A percentile compares a stretch with the other conserved stretches of the same genome.
Evolutionary conservation across 2,113 vertebrate species (phyloP).

Genomic region (Baryphthengus martii): DNA sequence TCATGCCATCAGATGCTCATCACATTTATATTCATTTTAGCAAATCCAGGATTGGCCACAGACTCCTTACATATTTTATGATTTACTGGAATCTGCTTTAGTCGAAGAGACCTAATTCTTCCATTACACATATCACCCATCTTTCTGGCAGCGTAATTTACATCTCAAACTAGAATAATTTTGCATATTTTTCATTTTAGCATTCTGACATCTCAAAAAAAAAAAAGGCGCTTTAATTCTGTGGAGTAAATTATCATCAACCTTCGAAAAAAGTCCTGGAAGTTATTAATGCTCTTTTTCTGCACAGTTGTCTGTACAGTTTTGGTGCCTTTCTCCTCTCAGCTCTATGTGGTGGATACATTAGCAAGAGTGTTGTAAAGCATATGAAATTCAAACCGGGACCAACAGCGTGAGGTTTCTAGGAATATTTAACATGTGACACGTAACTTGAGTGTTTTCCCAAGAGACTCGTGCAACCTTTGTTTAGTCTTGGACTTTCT

Average conservation of each 20-base stretch:
- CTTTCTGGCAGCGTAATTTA: constrained; percentile 17
- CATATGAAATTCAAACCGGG: background rate
- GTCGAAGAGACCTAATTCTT: background rate
- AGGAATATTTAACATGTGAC: background rate
- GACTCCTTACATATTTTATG: background rate
- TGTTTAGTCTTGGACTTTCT: constrained; percentile 13
- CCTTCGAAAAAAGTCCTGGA: background rate
- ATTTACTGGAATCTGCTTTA: background rate
- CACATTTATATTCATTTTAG: background rate
- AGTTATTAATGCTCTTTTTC: background rate
- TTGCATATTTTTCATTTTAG: constrained; percentile 18
- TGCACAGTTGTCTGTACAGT: background rate
- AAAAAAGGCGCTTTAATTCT: background rate
- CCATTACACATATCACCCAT: background rate
- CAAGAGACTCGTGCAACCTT: background rate
- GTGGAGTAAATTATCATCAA: constrained; percentile 10
- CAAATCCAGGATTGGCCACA: background rate
- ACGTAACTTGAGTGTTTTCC: background rate
- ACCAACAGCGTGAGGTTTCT: background rate
- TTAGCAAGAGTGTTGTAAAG: background rate
- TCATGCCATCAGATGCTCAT: background rate
- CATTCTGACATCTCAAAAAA: background rate
- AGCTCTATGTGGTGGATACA: background rate
- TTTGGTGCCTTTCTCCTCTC: background rate
- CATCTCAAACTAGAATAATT: background rate